These are phyloP conservation scores for Aegotheles bennettii DNA, from an alignment of 2,113 vertebrate species.

Conservation along the genomic window DNA sequence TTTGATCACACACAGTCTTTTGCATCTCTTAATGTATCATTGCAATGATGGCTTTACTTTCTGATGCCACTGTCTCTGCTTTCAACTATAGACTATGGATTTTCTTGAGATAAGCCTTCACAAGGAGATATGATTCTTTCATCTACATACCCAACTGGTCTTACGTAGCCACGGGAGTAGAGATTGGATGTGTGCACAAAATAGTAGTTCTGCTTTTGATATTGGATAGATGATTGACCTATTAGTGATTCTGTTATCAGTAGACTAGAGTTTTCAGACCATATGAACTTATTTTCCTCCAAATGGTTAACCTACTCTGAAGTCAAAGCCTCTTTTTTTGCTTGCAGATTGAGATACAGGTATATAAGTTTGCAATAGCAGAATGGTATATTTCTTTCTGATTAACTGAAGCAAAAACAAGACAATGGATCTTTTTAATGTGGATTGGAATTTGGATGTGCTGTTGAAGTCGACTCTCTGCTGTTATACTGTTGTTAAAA, in stretches of 20 bases:
- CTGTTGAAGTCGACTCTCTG: not conserved
- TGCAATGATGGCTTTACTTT: not conserved
- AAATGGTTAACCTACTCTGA: not conserved
- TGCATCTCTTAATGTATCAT: not conserved
- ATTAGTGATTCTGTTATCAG: not conserved
- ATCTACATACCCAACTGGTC: not conserved
- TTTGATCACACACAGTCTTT: not conserved
- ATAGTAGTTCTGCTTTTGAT: not conserved
- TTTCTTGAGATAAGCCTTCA: not conserved
- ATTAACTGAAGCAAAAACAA: not conserved
- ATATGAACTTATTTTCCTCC: not conserved
- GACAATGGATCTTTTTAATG: not conserved
- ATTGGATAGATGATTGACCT: not conserved
- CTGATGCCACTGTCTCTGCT: not conserved
- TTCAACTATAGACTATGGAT: not conserved
- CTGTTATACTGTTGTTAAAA: not conserved
- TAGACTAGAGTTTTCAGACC: not conserved
- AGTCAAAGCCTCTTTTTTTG: not conserved
- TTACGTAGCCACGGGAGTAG: not conserved
- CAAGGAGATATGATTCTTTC: rapidly evolving
- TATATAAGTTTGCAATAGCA: not conserved
- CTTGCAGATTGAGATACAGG: not conserved
- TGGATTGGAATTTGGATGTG: not conserved
- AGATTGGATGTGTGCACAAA: not conserved
- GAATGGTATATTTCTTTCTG: not conserved